Conservation (phyloP, 2,888 invertebrate genomes). For the Halictus quadricinctus region DNA sequence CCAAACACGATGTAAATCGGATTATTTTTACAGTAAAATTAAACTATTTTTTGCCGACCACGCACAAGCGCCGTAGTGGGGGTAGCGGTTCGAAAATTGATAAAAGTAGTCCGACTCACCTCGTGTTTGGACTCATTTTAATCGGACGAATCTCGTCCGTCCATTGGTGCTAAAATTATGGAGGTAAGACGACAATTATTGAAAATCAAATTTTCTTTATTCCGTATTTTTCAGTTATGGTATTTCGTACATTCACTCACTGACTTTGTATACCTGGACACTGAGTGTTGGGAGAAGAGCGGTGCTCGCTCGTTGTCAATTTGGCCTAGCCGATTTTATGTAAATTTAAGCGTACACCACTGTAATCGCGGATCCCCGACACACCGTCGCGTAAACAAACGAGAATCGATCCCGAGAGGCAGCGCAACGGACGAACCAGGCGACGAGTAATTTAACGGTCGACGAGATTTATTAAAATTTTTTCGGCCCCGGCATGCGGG, state of each 20-base stretch:
- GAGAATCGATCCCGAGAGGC: constrained; percentile 24
- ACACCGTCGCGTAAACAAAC: constrained; percentile 45
- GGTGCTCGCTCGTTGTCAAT: background rate
- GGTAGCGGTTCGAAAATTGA: background rate
- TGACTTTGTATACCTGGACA: too few species aligned
- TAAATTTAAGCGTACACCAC: background rate
- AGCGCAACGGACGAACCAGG: constrained; percentile 26
- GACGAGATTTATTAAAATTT: constrained; percentile 76
- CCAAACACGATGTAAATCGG: background rate
- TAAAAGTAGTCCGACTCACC: background rate
- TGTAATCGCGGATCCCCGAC: background rate
- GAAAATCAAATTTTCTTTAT: background rate
- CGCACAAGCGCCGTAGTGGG: background rate
- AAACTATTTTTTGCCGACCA: background rate
- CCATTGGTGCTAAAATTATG: background rate
- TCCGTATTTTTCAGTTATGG: too few species aligned
- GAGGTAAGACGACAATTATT: background rate
- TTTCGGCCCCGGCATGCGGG: constrained; percentile 45
- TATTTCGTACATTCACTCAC: too few species aligned
- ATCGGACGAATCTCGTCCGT: background rate
- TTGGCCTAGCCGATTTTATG: background rate
- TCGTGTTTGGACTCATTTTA: background rate
- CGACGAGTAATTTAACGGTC: constrained; percentile 76
- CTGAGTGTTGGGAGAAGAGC: background rate
- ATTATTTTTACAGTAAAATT: background rate